Evolutionary conservation across 2,113 vertebrate genomes (phyloP), one percentile per base, ranked within the genome.

Genomic region (Enhydra lutris): DNA sequence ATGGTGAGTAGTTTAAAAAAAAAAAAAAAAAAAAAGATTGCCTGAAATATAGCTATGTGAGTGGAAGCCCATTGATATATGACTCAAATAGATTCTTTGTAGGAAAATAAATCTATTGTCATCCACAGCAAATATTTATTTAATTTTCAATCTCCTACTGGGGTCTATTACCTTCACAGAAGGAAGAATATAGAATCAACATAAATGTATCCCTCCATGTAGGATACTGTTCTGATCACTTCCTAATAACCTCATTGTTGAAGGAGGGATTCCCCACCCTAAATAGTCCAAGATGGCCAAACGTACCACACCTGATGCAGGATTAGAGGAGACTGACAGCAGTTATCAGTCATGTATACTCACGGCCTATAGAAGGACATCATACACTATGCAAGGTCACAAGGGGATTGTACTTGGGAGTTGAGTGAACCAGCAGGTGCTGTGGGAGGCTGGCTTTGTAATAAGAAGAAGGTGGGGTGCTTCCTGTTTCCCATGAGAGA

Each of bases 11-110:
- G 24, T 81, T 26, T 26, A 57, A 57, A 57, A 57, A 57, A 57
- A 57, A 55, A 52, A 55, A 55, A 88, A 94, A 93, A 36, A 78
- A 95, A 96, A 89, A 96, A 89, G 9, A 45, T 63, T 39, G 52
- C 31, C 87, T 74, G 24, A 90, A 85, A 89, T 59, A 63, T 20
- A 93, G 55, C 73, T 79, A 69, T 74, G 36, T 87, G 65, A 92
- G 36, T 80, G 1, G 47, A 85, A 73, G 17, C 12, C 23, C 87
- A 80, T 36, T 87, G 42, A 47, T 84, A 8, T 42, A 42, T 78
- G 78, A 79, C 59, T 87, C 39, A 26, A 78, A 82, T 34, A 12
- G 57, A 85, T 67, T 80, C 50, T 89, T 91, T 65, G 36, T 61
- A 92, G 73, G 52, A 76, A 96, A 87, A 55, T 45, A 67, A 65